Conservation (phyloP, 2,888 invertebrate species). For the Nemapogon koenigi region DNA sequence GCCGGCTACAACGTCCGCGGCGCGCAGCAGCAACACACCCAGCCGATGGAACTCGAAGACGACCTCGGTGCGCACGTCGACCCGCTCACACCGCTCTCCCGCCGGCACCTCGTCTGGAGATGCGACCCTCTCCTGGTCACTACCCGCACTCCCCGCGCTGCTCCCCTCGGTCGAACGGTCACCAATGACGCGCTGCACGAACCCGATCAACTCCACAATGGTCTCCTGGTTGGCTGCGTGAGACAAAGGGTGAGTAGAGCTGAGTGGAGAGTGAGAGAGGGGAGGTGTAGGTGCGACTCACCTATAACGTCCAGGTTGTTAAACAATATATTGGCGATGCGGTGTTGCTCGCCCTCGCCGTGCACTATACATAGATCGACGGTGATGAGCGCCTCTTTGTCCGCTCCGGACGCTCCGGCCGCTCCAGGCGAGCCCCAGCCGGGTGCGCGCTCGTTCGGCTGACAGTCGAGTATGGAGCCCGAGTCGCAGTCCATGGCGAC, state of each 20-base stretch:
- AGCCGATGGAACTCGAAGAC: constrained; percentile 93
- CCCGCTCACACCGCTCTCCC: not conserved
- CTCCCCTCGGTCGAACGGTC: constrained; percentile 19
- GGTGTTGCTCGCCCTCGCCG: constrained; percentile 60
- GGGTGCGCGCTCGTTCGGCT: constrained; percentile 73
- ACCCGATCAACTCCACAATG: constrained; percentile 91
- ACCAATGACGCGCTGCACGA: constrained; percentile 72
- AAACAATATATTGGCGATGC: constrained; percentile 88
- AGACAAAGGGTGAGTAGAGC: not conserved
- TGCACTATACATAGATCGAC: constrained; percentile 51
- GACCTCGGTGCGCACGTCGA: constrained; percentile 72
- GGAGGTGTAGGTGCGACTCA: constrained; percentile 38
- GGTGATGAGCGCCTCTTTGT: constrained; percentile 82
- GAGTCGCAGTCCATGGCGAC: constrained; percentile 94
- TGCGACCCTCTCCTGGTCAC: constrained; percentile 16
- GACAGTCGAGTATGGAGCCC: constrained; percentile 90
- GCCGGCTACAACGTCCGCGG: constrained; percentile 74
- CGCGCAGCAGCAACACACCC: constrained; percentile 85
- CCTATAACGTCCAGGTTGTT: constrained; percentile 95
- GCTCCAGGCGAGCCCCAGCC: constrained; percentile 29
- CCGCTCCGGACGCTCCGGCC: constrained; percentile 76
- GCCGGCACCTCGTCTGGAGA: not conserved
- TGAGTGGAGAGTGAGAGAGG: not conserved
- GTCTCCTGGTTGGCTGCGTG: constrained; percentile 90
- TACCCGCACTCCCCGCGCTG: constrained; percentile 19